Conservation (phyloP, 2,888 invertebrate genomes). For the Coenonympha glycerion region DNA sequence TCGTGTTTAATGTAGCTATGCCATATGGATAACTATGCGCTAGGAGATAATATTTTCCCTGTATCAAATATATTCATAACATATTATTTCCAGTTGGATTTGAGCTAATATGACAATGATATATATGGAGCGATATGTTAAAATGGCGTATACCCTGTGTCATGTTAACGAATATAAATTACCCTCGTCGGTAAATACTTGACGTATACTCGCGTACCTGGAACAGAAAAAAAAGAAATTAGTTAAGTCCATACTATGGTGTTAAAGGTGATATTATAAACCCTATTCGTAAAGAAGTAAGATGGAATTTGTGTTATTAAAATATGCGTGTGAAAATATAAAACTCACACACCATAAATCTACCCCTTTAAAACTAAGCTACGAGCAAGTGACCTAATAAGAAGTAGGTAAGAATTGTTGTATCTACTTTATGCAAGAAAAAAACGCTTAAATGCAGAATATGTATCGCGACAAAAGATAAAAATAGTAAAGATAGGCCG, state of each 20-base stretch:
- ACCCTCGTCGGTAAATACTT: slow-evolving; percentile 19
- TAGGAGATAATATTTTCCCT: neutral
- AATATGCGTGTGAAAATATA: neutral
- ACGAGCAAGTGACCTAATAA: neutral
- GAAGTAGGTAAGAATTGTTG: too few relatives aligned
- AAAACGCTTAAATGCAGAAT: neutral
- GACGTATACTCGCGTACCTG: slow-evolving; percentile 29
- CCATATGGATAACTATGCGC: too few relatives aligned
- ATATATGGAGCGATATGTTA: slow-evolving; percentile 6
- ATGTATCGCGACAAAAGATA: too few relatives aligned
- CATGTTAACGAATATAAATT: slow-evolving; percentile 18
- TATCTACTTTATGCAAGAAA: too few relatives aligned
- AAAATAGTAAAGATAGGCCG: too few relatives aligned
- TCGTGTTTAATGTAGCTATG: too few relatives aligned
- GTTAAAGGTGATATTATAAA: neutral
- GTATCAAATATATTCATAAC: neutral
- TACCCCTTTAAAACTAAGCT: slow-evolving; percentile 34
- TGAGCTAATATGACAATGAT: slow-evolving; percentile 2
- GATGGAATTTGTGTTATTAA: neutral
- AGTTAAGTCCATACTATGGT: slow-evolving; percentile 6
- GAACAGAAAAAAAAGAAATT: slow-evolving; percentile 27
- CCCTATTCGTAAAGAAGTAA: neutral
- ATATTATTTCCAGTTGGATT: neutral
- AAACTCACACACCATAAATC: slow-evolving; percentile 38
- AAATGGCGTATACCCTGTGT: neutral